phyloP scores from a whole-genome alignment of 2,113 vertebrate genomes.

The Pelodiscus sinensis region DNA sequence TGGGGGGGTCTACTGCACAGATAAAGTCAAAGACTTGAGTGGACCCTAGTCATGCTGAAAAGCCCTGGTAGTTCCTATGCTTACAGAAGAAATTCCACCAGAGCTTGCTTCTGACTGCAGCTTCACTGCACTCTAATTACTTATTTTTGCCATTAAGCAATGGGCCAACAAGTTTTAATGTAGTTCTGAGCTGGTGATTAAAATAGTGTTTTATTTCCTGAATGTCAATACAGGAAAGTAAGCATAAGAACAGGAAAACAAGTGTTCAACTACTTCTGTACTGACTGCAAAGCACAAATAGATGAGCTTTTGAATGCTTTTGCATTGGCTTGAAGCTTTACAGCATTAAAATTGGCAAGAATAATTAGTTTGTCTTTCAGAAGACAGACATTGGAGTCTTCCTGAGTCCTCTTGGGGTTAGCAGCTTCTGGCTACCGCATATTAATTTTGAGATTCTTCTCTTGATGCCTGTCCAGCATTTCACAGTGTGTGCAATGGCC shows the following conservation, averaged over 20 bases:
- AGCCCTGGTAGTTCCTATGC: slow-evolving; percentile 52
- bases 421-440: slow-evolving; percentile 22
- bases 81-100: slow-evolving; percentile 43
- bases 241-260: slow-evolving; percentile 58
- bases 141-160: slow-evolving; percentile 57
- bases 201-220: slow-evolving; percentile 63
- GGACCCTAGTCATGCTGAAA: background rate
- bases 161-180: slow-evolving; percentile 73
- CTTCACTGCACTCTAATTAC: slow-evolving; percentile 1
- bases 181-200: slow-evolving; percentile 65
- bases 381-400: slow-evolving; percentile 62
- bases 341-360: slow-evolving; percentile 66
- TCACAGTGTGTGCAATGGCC: slow-evolving; percentile 11
- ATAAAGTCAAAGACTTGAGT: slow-evolving; percentile 15
- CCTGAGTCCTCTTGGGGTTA: slow-evolving; percentile 52
- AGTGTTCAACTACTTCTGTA: slow-evolving; percentile 33
- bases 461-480: background rate
- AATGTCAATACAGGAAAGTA: slow-evolving; percentile 74
- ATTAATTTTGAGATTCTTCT: slow-evolving; percentile 34
- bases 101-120: slow-evolving; percentile 37
- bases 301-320: slow-evolving; percentile 59
- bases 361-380: slow-evolving; percentile 69
- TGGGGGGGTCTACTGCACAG: background rate
- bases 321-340: slow-evolving; percentile 31
- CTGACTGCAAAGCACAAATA: slow-evolving; percentile 25